These are phyloP conservation scores for Montipora sp. DNA, from an alignment of 64 coral and sea anemone species.

Conservation along the genomic window DNA sequence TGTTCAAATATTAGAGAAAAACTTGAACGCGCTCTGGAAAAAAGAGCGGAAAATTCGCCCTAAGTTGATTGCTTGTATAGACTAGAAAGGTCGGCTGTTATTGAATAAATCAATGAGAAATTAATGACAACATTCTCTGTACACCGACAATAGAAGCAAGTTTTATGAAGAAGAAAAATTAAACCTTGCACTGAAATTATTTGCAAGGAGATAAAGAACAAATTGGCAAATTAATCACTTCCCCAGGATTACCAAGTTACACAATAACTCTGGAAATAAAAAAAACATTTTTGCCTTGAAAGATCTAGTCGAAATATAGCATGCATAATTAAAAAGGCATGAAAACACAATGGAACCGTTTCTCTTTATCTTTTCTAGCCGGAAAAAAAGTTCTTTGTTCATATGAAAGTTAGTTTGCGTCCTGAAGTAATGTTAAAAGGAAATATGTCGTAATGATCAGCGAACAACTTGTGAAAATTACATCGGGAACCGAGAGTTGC, in stretches of 20 bases:
- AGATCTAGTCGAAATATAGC: not conserved
- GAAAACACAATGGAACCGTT: not conserved
- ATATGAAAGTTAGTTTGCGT: not conserved
- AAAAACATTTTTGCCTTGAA: conserved; percentile 7
- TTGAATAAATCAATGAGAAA: conserved; percentile 6
- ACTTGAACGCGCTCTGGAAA: not conserved
- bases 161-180: not conserved
- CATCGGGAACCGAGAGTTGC: not conserved
- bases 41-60: not conserved
- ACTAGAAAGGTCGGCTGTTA: not conserved
- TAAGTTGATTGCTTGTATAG: not conserved
- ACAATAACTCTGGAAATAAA: conserved; percentile 16
- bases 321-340: conserved; percentile 35
- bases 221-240: not conserved
- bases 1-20: not conserved
- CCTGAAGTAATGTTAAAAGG: not conserved
- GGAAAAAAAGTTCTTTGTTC: conserved; percentile 27
- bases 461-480: not conserved
- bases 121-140: not conserved
- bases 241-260: not conserved
- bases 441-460: not conserved
- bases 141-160: not conserved
- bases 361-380: not conserved
- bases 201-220: too few relatives aligned
- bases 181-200: not conserved